Percentiles rank a stretch among this genome's conserved stretches.
Conservation (phyloP, 2,888 invertebrate genomes). For the Plebejus argus region DNA sequence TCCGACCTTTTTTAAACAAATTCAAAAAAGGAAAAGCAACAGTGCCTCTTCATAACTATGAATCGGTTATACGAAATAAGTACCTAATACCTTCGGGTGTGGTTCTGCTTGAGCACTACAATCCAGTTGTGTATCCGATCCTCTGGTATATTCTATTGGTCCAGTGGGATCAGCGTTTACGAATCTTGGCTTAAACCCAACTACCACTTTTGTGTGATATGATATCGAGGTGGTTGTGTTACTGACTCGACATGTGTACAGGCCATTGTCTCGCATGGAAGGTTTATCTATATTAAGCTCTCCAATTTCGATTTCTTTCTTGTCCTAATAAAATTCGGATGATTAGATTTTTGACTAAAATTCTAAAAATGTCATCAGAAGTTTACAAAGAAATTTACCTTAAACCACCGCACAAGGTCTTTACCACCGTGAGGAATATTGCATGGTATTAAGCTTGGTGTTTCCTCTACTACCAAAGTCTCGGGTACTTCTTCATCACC, state of each 20-base stretch:
- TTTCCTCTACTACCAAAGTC: neutral
- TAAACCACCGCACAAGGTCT: slow-evolving; percentile 31
- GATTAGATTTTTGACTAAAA: neutral
- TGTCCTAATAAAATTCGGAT: slow-evolving; percentile 27
- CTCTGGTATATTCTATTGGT: slow-evolving; percentile 29
- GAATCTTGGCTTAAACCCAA: slow-evolving; percentile 33
- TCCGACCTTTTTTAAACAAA: neutral
- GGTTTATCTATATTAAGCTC: slow-evolving; percentile 23
- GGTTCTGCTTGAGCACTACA: slow-evolving; percentile 35
- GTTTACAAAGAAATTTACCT: slow-evolving; percentile 16
- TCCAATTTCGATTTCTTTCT: slow-evolving; percentile 26
- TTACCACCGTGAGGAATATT: neutral
- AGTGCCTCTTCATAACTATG: neutral
- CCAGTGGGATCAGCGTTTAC: neutral
- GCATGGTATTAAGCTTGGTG: slow-evolving; percentile 2
- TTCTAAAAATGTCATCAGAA: neutral
- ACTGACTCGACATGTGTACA: slow-evolving; percentile 35
- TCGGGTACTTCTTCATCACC: neutral
- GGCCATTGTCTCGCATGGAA: slow-evolving; percentile 23
- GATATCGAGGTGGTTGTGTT: slow-evolving; percentile 19
- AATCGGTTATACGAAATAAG: neutral
- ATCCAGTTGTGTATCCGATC: slow-evolving; percentile 27
- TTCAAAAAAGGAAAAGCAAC: neutral
- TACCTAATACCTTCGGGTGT: slow-evolving; percentile 26
- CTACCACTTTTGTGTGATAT: slow-evolving; percentile 22